Base-by-base conservation (phyloP, 2,797 vertebrate genomes). In the Carcharodon carcharias region DNA sequence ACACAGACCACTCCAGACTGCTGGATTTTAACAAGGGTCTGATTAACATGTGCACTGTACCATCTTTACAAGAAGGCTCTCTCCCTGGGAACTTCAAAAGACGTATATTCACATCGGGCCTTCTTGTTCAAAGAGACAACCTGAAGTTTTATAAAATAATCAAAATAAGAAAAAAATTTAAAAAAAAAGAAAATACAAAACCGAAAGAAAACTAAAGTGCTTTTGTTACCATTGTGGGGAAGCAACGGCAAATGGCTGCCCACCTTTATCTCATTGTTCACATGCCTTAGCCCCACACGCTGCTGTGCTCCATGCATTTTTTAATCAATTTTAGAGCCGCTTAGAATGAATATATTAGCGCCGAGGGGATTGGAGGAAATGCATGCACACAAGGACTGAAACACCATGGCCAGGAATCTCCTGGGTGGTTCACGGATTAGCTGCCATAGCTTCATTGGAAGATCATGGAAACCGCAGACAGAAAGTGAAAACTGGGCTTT, bases 221-320 rank as follows among this genome's bases (percentile, higher is more conserved):
- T 97, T 97, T 96, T 97, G 98, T 98, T 98, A 97, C 98, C 97
- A 98, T 97, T 95, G 97, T 97, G 98, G 67, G 98, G 97, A 97
- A 98, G 98, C 97, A 98, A 98, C 98, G 98, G 98, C 98, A 98
- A 98, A 98, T 97, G 97, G 97, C 98, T 98, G 97, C 98, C 97
- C 96, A 97, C 50, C 28, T 97, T 97, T 97, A 95, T 77, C 50
- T 73, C 69, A 95, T 71, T 95, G 50, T 95, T 95, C 94, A 95
- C 94, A 95, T 95, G 94, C 94, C 94, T 95, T 95, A 95, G 94
- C 26, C 97, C 96, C 96, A 95, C 96, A 97, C 96, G 95, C 88
- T 58, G 88, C 96, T 89, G 69, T 96, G 96, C 50, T 95, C 94
- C 71, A 95, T 95, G 94, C 54, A 77, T 77, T 95, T 95, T 95